Base-by-base conservation (phyloP, 2,888 invertebrate genomes). In the Alcis repandata region DNA sequence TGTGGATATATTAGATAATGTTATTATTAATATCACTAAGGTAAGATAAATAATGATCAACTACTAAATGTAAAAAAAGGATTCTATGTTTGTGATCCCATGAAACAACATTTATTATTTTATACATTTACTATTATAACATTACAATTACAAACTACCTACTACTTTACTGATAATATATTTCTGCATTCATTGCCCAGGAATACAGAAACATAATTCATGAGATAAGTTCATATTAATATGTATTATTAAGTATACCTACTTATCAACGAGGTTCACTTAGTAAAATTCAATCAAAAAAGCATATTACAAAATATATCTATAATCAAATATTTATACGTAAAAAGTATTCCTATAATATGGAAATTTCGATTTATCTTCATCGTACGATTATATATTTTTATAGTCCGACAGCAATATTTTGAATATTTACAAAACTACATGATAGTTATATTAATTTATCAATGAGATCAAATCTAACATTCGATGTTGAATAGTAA, bases 181-280 rank as follows among this genome's bases (percentile, higher is more conserved):
- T 87, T 87, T 88, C 84, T 86, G 84, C 76, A 90, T 83, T 88
- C 86, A 93, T 93, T 93, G 92, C 92, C 92, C 92, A 59, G 54
- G 87, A 91, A 82, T 87, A 84, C 84, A 88, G 83, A 89, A 88
- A 88, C 82, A 79, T 79, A 72, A 51, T 51, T 33, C 19, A n/a
- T 13, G 15, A 60, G 57, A 59, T 62, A 54, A 46, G 36, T 46
- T 56, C 20, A 63, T 49, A 27, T 4, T 6, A 27, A 27, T 27
- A 27, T 27, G 6, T 27, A 27, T 27, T 27, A 27, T 27, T 27
- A 27, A 27, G 27, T 67, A 67, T 62, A 11, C 15, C 3, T 68
- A 82, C 79, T 48, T 15, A 17, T 33, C 10, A 80, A 70, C 69
- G 78, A 79, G 79, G 79, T 82, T 81, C 75, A 78, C 83, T 76